Percentiles rank a stretch among this genome's conserved stretches.
Conservation (phyloP, 2,797 vertebrate genomes). For the Gymnothorax javanicus region DNA sequence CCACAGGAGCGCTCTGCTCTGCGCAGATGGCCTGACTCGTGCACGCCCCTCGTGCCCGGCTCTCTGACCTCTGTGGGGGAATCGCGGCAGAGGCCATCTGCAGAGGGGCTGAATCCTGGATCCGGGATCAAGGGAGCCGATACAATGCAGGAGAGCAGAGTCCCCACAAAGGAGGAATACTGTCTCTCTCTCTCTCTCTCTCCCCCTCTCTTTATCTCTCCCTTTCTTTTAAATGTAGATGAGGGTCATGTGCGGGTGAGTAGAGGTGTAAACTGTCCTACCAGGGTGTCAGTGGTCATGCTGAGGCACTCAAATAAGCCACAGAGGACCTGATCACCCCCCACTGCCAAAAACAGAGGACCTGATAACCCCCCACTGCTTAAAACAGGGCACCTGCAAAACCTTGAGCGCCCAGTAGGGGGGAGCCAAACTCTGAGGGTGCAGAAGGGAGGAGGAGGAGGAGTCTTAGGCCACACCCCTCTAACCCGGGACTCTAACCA, state of each 20-base stretch:
- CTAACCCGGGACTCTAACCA: neutral
- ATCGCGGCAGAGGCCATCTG: conserved; percentile 10
- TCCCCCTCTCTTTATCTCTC: neutral
- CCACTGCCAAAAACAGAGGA: neutral
- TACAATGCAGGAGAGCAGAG: neutral
- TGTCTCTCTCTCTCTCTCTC: neutral
- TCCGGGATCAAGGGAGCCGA: neutral
- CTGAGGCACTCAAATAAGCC: neutral
- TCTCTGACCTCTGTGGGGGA: neutral
- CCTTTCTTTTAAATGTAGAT: conserved; percentile 17
- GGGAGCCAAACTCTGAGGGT: too few relatives aligned
- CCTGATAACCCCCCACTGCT: neutral
- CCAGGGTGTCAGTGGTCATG: neutral
- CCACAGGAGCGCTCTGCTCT: neutral
- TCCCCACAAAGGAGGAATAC: neutral
- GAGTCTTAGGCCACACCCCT: neutral
- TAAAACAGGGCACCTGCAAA: neutral
- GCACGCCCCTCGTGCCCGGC: neutral
- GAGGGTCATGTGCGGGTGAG: conserved; percentile 12
- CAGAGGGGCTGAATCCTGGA: neutral
- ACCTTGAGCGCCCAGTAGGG: neutral
- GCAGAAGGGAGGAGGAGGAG: neutral
- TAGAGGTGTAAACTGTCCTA: conserved; percentile 1
- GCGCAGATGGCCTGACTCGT: neutral
- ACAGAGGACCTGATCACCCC: neutral